These are phyloP conservation scores for Andrena haemorrhoa DNA, from an alignment of 2,888 invertebrate species.

Conservation along the genomic window DNA sequence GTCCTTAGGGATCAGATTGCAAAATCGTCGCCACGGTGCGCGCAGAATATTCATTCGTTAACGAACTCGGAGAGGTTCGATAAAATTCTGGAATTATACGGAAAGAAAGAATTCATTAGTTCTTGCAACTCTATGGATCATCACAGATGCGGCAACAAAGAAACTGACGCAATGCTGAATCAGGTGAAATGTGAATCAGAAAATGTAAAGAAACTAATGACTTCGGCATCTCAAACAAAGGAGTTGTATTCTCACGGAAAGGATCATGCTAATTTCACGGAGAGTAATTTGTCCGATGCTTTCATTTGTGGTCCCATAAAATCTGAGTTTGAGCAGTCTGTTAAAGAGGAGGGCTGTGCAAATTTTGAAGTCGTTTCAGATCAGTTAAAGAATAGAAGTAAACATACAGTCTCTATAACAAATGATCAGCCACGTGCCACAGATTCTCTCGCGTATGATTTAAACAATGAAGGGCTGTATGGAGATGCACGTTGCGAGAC, in stretches of 20 bases:
- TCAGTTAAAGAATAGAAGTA: conserved; percentile 19
- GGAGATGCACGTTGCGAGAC: conserved; percentile 21
- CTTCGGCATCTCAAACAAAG: conserved; percentile 38
- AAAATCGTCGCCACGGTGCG: conserved; percentile 36
- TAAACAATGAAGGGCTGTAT: conserved; percentile 27
- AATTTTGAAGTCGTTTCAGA: conserved; percentile 23
- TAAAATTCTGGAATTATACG: conserved; percentile 47
- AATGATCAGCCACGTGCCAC: conserved; percentile 28
- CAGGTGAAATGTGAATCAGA: conserved; percentile 12
- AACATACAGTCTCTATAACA: conserved; percentile 8
- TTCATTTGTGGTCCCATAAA: conserved; percentile 27
- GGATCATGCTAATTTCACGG: conserved; percentile 17
- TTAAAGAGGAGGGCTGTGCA: conserved; percentile 28
- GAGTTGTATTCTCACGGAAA: conserved; percentile 23
- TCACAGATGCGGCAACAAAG: conserved; percentile 19
- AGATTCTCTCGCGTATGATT: conserved; percentile 24
- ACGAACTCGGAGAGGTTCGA: conserved; percentile 39
- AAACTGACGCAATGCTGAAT: background rate
- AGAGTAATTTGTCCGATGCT: conserved; percentile 33
- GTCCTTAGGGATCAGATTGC: conserved; percentile 45
- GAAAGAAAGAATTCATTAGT: conserved; percentile 25
- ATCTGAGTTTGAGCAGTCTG: conserved; percentile 34
- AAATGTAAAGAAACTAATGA: conserved; percentile 20
- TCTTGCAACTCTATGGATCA: conserved; percentile 35
- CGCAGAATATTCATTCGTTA: conserved; percentile 34